Evolutionary conservation across 2,888 invertebrate species (phyloP).

Genomic region (Agrotis puta): DNA sequence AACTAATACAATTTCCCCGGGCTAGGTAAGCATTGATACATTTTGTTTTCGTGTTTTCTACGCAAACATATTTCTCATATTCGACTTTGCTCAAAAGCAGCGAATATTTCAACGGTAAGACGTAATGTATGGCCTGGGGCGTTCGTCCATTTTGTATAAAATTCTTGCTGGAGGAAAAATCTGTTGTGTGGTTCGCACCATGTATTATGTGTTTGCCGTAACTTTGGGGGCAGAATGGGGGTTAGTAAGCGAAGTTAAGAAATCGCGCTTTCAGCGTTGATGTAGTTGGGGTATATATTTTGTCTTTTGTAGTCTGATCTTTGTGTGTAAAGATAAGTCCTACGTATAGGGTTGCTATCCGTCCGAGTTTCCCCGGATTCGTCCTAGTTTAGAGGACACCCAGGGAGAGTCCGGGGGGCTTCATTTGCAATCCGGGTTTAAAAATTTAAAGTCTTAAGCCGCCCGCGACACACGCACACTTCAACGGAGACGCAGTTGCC

Average conservation of each 20-base stretch:
- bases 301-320: neutral
- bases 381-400: no score
- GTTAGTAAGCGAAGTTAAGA: neutral
- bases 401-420: no score
- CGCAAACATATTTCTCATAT: slow-evolving; percentile 57
- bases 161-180: slow-evolving; percentile 36
- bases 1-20: slow-evolving; percentile 39
- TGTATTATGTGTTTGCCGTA: slow-evolving; percentile 14
- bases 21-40: slow-evolving; percentile 41
- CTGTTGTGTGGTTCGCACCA: slow-evolving; percentile 2
- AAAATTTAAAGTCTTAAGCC: no score
- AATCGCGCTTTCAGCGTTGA: neutral
- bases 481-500: no score
- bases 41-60: slow-evolving; percentile 54
- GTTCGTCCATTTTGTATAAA: slow-evolving; percentile 46
- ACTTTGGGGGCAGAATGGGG: slow-evolving; percentile 10
- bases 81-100: slow-evolving; percentile 32
- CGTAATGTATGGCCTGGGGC: slow-evolving; percentile 35
- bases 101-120: slow-evolving; percentile 44
- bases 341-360: no score
- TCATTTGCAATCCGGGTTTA: no score
- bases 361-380: no score
- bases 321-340: neutral
- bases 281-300: neutral
- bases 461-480: no score